Conservation (phyloP, 1,140 invertebrate species). For the Pseudomyrmex dendroicus region DNA sequence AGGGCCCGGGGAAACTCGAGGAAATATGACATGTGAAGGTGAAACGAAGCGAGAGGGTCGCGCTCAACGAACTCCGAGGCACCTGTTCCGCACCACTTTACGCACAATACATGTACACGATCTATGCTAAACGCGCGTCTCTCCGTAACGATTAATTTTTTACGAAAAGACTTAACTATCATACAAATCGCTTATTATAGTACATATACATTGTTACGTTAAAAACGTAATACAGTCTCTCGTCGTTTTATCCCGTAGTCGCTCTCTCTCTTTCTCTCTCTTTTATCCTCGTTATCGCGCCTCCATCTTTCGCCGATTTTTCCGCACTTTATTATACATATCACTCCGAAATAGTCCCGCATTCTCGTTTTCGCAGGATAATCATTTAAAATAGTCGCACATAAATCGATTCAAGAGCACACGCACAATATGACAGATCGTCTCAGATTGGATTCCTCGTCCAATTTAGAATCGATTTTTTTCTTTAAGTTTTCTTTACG, state of each 20-base stretch:
- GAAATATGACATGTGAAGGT: background rate
- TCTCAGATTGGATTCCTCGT: background rate
- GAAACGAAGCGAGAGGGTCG: conserved; percentile 59
- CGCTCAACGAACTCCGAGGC: conserved; percentile 61
- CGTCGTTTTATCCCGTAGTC: conserved; percentile 41
- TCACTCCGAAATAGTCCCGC: conserved; percentile 3
- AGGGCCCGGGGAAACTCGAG: conserved; percentile 2
- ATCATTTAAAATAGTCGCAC: background rate
- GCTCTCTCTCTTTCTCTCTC: conserved; percentile 29
- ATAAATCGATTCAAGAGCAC: conserved; percentile 8
- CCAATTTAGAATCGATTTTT: conserved; percentile 14
- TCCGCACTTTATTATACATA: background rate
- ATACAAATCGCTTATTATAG: conserved; percentile 67
- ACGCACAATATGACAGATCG: background rate
- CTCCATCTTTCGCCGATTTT: conserved; percentile 6
- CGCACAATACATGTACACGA: conserved; percentile 36
- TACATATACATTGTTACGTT: conserved; percentile 66
- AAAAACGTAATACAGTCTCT: conserved; percentile 67
- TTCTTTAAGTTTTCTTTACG: conserved; percentile 8
- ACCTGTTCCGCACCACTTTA: conserved; percentile 38
- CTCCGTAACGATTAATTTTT: conserved; percentile 56
- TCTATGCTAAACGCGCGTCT: conserved; percentile 54
- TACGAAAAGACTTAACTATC: conserved; percentile 67
- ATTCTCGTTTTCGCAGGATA: conserved; percentile 2
- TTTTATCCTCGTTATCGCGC: background rate